Conservation (phyloP, 2,113 vertebrate species). For the Puffinus mauretanicus region DNA sequence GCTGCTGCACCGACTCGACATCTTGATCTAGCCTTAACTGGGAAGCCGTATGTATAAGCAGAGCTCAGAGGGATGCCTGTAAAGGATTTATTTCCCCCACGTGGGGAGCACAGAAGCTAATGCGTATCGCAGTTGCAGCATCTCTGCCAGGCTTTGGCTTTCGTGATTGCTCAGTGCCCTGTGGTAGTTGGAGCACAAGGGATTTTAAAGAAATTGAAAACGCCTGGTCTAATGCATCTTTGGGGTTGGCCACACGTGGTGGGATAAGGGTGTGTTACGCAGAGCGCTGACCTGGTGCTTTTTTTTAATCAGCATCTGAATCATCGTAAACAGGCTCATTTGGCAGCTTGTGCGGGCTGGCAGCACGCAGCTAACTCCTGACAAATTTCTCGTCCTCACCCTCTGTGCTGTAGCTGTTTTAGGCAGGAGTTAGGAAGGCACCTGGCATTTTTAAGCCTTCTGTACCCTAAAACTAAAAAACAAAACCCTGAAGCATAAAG, state of each 20-base stretch:
- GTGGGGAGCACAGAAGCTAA: background rate
- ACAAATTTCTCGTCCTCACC: background rate
- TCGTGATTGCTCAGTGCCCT: background rate
- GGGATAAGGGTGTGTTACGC: background rate
- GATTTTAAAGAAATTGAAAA: background rate
- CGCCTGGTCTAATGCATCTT: background rate
- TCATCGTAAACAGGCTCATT: background rate
- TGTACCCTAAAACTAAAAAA: background rate
- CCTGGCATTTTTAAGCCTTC: background rate
- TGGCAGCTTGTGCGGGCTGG: background rate
- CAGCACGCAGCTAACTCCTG: background rate
- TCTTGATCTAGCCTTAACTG: background rate
- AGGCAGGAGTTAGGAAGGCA: background rate
- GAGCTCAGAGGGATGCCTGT: fast-evolving
- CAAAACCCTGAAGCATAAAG: background rate
- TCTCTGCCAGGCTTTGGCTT: background rate
- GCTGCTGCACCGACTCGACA: background rate
- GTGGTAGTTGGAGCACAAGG: background rate
- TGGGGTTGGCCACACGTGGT: background rate
- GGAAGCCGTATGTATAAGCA: fast-evolving
- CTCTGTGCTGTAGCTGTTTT: background rate
- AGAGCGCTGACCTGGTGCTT: background rate
- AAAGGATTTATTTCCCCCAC: background rate
- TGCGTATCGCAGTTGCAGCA: fast-evolving
- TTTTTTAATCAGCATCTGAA: background rate